Conservation (phyloP, 1,140 invertebrate species). For the Trichomalopsis sarcophagae region DNA sequence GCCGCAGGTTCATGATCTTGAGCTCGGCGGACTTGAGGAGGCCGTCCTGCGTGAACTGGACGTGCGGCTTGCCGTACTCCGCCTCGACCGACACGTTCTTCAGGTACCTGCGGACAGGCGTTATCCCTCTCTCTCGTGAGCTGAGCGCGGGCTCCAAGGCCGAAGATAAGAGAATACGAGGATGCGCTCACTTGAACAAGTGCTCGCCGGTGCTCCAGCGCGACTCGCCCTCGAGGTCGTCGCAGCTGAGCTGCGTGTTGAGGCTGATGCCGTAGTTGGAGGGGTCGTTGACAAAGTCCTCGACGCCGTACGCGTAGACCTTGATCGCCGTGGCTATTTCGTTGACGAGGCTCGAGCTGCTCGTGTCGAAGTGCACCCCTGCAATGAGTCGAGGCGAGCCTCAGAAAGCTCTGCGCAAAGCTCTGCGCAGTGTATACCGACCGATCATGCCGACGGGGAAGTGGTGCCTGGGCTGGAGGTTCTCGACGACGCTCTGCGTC, state of each 20-base stretch:
- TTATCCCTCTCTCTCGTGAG: background rate
- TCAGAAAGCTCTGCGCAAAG: too few relatives aligned
- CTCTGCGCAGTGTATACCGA: conserved; percentile 72
- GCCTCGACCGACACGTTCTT: conserved; percentile 89
- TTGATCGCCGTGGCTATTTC: conserved; percentile 93
- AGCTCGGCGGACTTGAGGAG: conserved; percentile 90
- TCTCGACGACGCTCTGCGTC: conserved; percentile 94
- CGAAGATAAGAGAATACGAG: too few relatives aligned
- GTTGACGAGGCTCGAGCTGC: conserved; percentile 84
- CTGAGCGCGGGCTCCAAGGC: too few relatives aligned
- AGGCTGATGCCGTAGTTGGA: conserved; percentile 82
- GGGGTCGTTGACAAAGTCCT: conserved; percentile 87
- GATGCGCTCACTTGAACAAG: conserved; percentile 76
- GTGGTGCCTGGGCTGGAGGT: conserved; percentile 83
- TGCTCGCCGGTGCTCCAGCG: conserved; percentile 87
- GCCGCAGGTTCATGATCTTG: conserved; percentile 93
- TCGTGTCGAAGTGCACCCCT: conserved; percentile 95
- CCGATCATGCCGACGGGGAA: conserved; percentile 96
- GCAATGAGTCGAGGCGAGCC: conserved; percentile 28
- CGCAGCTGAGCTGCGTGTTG: conserved; percentile 88
- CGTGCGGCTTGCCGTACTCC: conserved; percentile 83
- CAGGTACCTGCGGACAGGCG: conserved; percentile 78
- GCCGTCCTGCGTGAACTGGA: conserved; percentile 92
- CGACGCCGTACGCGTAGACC: conserved; percentile 93
- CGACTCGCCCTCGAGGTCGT: conserved; percentile 82